A percentile compares a stretch with the other conserved stretches of the same genome.
These are phyloP conservation scores for Darwinula stevensoni DNA, from an alignment of 2,888 invertebrate species.

Conservation along the genomic window DNA sequence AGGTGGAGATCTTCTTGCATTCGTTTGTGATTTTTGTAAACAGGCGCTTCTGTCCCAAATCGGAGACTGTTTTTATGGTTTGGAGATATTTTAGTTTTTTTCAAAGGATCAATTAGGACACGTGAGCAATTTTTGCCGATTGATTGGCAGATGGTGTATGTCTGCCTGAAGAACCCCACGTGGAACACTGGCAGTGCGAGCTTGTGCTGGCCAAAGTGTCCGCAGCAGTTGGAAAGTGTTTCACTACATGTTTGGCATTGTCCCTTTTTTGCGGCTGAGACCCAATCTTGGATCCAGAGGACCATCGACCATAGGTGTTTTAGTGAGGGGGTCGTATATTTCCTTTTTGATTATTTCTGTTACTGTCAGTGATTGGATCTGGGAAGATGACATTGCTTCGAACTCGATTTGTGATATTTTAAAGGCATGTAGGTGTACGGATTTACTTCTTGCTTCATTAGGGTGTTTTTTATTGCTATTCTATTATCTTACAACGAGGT, in stretches of 20 bases:
- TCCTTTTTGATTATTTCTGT: too few species aligned
- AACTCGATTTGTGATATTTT: too few species aligned
- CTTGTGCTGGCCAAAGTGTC: constrained; percentile 26
- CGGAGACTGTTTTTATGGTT: too few species aligned
- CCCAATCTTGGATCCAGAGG: constrained; percentile 27
- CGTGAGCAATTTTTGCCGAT: constrained; percentile 26
- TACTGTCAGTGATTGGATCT: too few species aligned
- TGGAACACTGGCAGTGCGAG: constrained; percentile 26
- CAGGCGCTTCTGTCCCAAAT: constrained; percentile 55
- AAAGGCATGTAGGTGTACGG: too few species aligned
- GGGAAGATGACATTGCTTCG: too few species aligned
- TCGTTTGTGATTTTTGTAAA: constrained; percentile 52
- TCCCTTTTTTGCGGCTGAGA: constrained; percentile 19
- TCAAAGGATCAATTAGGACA: constrained; percentile 21
- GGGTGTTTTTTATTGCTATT: too few species aligned
- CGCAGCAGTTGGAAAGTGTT: constrained; percentile 22
- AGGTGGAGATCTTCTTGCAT: constrained; percentile 53
- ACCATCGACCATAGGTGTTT: constrained; percentile 25
- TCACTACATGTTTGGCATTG: constrained; percentile 18
- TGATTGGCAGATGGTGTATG: constrained; percentile 23
- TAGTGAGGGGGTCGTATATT: too few species aligned
- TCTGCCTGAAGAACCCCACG: constrained; percentile 23
- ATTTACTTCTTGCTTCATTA: too few species aligned
- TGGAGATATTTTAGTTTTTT: too few species aligned
- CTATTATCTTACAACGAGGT: too few species aligned